Base-by-base conservation (phyloP, 2,888 invertebrate genomes). In the Agonopterix arenella region DNA sequence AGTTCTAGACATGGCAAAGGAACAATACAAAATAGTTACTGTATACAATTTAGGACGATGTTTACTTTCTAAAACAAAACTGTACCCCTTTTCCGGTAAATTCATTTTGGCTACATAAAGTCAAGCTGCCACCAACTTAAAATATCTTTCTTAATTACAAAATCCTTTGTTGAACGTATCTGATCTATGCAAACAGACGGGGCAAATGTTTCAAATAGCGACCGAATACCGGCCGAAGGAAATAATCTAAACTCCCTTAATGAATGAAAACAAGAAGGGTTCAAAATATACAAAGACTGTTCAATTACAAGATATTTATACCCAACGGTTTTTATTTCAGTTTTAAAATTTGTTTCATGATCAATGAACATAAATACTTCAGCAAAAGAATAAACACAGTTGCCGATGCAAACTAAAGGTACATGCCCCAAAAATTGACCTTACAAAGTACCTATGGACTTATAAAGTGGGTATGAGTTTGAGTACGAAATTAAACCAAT, bases 71-170 rank as follows among this genome's bases (percentile, higher is more conserved):
- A n/a, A 4, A 40, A 40, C 74, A 67, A 80, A 80, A 80, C 72
- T 80, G 72, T 73, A 79, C 36, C 50, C 50, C 50, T 70, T 77
- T 80, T 79, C 73, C 76, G 83, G 80, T 84, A 84, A 85, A 86
- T 84, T 84, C 83, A 84, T 85, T 88, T 81, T 73, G 76, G 80
- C 80, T 82, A 80, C 69, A 76, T 84, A 83, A 85, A 84, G 76
- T 77, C 85, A 84, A 89, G 86, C 88, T 84, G 88, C 84, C 77
- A 80, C 85, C 80, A 79, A 81, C 84, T 83, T 88, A 84, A 86
- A 86, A 85, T 86, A 88, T 86, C 85, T 86, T 84, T 84, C 86
- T 88, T 89, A 88, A 89, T 88, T 89, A 86, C 86, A 84, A 85
- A 88, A 88, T 82, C 88, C 84, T 89, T 89, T 89, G 86, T 89